A percentile compares a stretch with the other conserved stretches of the same genome.
Conservation (phyloP, 2,888 invertebrate species). For the Mantis religiosa region DNA sequence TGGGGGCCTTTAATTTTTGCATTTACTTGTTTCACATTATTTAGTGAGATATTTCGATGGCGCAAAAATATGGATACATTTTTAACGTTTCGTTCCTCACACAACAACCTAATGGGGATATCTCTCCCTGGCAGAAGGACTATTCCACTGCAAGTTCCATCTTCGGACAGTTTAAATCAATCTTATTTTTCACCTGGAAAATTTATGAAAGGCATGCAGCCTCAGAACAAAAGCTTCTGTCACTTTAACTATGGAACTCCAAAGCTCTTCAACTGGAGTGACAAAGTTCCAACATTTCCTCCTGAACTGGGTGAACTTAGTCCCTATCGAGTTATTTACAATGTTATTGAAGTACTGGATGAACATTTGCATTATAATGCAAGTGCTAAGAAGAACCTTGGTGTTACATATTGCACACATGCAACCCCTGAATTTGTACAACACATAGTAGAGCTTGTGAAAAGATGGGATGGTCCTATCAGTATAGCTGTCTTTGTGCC, state of each 20-base stretch:
- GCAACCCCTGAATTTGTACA: conserved; percentile 67
- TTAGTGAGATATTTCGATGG: conserved; percentile 15
- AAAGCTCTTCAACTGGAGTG: conserved; percentile 50
- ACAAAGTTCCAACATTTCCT: conserved; percentile 47
- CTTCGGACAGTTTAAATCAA: neutral
- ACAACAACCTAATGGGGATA: neutral
- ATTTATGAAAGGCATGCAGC: conserved; percentile 37
- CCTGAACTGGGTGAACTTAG: conserved; percentile 58
- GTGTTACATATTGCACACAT: conserved; percentile 67
- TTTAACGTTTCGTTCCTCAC: neutral
- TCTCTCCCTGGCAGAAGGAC: neutral
- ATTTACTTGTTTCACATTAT: neutral
- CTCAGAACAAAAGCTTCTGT: conserved; percentile 54
- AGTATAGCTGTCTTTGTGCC: conserved; percentile 67
- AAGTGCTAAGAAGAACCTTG: conserved; percentile 38
- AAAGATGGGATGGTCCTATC: conserved; percentile 66
- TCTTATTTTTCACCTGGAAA: conserved; percentile 34
- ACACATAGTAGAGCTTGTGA: conserved; percentile 62
- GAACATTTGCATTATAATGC: conserved; percentile 25
- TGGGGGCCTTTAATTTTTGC: conserved; percentile 1
- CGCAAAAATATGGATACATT: neutral
- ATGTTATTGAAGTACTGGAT: conserved; percentile 52
- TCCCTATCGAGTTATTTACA: conserved; percentile 59
- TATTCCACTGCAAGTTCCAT: neutral
- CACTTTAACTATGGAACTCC: conserved; percentile 59